A percentile compares a stretch with the other conserved stretches of the same genome.
These are phyloP conservation scores for Anolis sagrei DNA, from an alignment of 2,113 vertebrate species.

Conservation along the genomic window DNA sequence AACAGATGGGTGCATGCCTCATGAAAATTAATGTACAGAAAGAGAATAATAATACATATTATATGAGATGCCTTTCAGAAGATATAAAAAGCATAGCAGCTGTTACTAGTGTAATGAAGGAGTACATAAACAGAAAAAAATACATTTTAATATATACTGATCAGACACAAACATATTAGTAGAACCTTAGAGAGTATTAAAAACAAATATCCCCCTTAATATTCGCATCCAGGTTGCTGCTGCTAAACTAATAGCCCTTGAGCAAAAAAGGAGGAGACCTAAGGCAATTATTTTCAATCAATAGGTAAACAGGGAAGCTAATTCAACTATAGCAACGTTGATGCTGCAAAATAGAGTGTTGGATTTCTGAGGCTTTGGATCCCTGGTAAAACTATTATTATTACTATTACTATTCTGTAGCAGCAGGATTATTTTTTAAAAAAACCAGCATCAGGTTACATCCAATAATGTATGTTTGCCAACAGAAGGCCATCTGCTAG, in stretches of 20 bases:
- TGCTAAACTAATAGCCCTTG: background rate
- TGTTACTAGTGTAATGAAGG: background rate
- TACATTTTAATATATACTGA: background rate
- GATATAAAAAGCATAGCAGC: background rate
- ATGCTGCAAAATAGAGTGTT: background rate
- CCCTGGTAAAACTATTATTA: background rate
- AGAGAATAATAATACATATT: background rate
- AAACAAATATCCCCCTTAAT: background rate
- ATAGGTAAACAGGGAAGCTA: background rate
- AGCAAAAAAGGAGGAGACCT: background rate
- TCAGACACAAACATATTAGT: slow-evolving; percentile 11
- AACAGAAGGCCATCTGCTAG: background rate
- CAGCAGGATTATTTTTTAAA: too few species aligned
- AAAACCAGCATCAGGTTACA: background rate
- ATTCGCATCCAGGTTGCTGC: background rate
- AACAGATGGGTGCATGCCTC: background rate
- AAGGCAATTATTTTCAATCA: slow-evolving; percentile 8
- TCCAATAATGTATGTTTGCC: background rate
- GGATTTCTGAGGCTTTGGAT: background rate
- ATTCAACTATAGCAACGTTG: background rate
- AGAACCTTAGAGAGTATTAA: slow-evolving; percentile 5
- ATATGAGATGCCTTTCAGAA: background rate
- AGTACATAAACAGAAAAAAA: background rate
- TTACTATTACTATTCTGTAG: too few species aligned
- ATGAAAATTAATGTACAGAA: background rate